A percentile compares a stretch with the other conserved stretches of the same genome.
Conservation (phyloP, 2,888 invertebrate species). For the Conomelus anceps region DNA sequence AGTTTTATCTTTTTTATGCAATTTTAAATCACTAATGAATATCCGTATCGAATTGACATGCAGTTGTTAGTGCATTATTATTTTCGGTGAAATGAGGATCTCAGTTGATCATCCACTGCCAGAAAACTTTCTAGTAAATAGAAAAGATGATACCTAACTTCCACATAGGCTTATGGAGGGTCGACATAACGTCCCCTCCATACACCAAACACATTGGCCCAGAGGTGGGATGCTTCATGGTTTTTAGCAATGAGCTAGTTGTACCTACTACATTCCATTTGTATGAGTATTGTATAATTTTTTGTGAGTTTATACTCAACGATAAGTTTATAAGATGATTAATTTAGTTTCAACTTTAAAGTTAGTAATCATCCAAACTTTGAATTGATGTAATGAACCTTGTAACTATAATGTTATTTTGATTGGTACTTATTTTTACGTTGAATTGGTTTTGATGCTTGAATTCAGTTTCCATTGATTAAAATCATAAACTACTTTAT, state of each 20-base stretch:
- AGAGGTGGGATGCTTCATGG: background rate
- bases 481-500: too few species aligned
- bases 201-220: background rate
- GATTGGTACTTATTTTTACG: too few species aligned
- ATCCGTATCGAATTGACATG: background rate
- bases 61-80: background rate
- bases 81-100: background rate
- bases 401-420: background rate
- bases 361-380: too few species aligned
- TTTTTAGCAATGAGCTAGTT: background rate
- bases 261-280: too few species aligned
- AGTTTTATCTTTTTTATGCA: constrained; percentile 25
- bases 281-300: too few species aligned
- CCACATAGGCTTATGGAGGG: background rate
- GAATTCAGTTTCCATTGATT: too few species aligned
- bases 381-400: too few species aligned
- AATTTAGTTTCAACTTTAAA: too few species aligned
- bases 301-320: too few species aligned
- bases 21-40: background rate
- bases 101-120: background rate
- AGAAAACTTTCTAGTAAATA: background rate
- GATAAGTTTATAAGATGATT: too few species aligned
- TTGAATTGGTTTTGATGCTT: too few species aligned
- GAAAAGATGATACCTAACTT: constrained; percentile 10
- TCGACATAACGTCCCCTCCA: constrained; percentile 1